These are phyloP conservation scores for Agelaius tricolor DNA, from an alignment of 2,113 vertebrate species.

Conservation along the genomic window DNA sequence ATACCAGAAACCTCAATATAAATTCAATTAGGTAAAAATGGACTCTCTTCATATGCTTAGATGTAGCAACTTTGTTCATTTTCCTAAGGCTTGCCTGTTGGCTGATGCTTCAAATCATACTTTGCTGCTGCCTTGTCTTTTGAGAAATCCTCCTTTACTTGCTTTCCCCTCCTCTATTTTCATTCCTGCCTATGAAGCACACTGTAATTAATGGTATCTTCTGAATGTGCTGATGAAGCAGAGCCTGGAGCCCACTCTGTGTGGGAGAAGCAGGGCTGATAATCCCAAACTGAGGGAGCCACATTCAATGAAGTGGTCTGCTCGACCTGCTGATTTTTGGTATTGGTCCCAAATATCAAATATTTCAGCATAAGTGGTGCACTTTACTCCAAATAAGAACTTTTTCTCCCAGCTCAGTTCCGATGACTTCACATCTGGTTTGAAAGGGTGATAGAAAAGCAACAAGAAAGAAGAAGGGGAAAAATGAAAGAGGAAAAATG, in stretches of 20 bases:
- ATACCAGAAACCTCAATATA: background rate
- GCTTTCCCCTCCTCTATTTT: background rate
- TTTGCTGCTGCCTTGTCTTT: background rate
- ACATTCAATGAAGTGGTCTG: background rate
- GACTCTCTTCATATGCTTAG: background rate
- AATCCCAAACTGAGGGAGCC: background rate
- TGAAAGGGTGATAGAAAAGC: background rate
- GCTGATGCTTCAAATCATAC: background rate
- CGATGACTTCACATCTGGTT: background rate
- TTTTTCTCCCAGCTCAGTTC: background rate
- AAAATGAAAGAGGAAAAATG: background rate
- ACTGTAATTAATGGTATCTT: background rate
- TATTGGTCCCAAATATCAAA: background rate
- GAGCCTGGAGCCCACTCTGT: background rate
- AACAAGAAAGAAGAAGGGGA: background rate
- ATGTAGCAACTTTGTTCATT: background rate
- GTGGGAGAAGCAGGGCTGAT: background rate
- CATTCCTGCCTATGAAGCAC: background rate
- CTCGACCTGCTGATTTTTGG: background rate
- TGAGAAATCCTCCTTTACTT: background rate
- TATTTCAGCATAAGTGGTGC: background rate
- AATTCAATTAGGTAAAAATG: background rate
- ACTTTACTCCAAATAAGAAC: background rate
- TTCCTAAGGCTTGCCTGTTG: background rate
- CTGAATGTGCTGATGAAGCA: background rate